A percentile compares a stretch with the other conserved stretches of the same genome.
phyloP scores from a whole-genome alignment of 2,113 vertebrate genomes.

The Dromaius novaehollandiae region DNA sequence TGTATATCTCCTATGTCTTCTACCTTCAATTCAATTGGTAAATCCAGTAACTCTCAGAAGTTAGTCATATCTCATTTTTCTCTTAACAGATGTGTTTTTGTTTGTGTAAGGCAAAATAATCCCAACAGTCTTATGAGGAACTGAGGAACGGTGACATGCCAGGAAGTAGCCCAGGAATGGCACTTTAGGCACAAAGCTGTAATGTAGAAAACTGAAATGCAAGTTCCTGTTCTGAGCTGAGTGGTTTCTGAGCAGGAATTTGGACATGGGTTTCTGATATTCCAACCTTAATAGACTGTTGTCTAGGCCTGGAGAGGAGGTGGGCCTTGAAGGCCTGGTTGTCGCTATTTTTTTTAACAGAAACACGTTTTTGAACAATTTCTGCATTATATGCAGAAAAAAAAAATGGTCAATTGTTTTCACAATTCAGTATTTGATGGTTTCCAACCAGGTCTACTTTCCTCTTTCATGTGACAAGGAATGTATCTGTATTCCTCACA shows the following conservation, averaged over 20 bases:
- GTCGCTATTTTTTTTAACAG: neutral
- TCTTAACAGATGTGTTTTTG: neutral
- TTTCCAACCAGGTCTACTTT: neutral
- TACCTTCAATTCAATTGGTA: neutral
- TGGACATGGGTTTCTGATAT: neutral
- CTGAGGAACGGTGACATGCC: rapidly evolving
- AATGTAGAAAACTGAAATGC: neutral
- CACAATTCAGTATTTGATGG: neutral
- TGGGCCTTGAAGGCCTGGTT: neutral
- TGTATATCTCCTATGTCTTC: neutral
- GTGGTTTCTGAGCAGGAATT: neutral
- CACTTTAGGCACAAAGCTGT: neutral
- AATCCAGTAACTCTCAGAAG: neutral
- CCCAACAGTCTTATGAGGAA: neutral
- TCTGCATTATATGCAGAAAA: neutral
- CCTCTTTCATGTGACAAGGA: neutral
- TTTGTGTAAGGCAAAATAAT: neutral
- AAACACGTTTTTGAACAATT: neutral
- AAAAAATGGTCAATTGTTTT: neutral
- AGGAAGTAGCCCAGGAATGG: neutral
- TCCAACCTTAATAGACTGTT: neutral
- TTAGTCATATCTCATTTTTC: neutral
- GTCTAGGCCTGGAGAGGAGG: rapidly evolving
- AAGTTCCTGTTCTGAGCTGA: neutral
- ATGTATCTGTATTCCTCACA: neutral